A percentile compares a stretch with the other conserved stretches of the same genome.
These are phyloP conservation scores for Dastarcus helophoroides DNA, from an alignment of 2,888 invertebrate species.

Conservation along the genomic window DNA sequence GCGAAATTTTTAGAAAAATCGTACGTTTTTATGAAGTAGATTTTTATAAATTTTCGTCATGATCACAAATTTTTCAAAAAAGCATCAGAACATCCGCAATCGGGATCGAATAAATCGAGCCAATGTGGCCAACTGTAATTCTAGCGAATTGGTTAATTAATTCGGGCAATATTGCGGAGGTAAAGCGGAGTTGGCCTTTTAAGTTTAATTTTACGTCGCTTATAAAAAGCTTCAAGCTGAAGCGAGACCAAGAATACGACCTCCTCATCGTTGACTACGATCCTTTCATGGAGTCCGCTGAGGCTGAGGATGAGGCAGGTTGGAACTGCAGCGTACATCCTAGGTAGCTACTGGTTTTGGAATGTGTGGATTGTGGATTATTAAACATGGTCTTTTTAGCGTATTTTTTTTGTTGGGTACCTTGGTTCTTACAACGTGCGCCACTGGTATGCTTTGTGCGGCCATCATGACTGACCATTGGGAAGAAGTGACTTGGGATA, in stretches of 20 bases:
- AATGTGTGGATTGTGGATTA: too few species aligned
- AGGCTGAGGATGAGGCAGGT: conserved; percentile 40
- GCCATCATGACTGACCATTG: conserved; percentile 86
- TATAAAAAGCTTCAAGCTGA: conserved; percentile 28
- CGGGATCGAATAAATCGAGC: too few species aligned
- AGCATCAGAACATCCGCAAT: too few species aligned
- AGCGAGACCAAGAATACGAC: conserved; percentile 33
- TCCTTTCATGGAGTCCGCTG: conserved; percentile 38
- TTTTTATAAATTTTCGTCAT: too few species aligned
- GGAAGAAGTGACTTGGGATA: conserved; percentile 79
- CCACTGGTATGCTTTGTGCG: conserved; percentile 70
- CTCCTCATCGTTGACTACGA: conserved; percentile 34
- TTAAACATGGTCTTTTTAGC: too few species aligned
- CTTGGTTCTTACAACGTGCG: conserved; percentile 58
- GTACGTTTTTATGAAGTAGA: too few species aligned
- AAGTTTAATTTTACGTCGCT: conserved; percentile 1
- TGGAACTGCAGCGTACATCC: conserved; percentile 57
- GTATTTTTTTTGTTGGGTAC: conserved; percentile 55
- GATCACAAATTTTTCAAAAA: too few species aligned
- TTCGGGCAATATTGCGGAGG: too few species aligned
- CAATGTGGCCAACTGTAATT: too few species aligned
- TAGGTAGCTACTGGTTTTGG: conserved; percentile 19
- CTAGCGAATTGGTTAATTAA: too few species aligned
- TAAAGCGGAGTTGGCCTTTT: conserved; percentile 5
- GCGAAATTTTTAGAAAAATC: too few species aligned